Percentiles rank a stretch among this genome's conserved stretches.
Conservation (phyloP, 2,113 vertebrate species). For the Aegotheles bennettii region DNA sequence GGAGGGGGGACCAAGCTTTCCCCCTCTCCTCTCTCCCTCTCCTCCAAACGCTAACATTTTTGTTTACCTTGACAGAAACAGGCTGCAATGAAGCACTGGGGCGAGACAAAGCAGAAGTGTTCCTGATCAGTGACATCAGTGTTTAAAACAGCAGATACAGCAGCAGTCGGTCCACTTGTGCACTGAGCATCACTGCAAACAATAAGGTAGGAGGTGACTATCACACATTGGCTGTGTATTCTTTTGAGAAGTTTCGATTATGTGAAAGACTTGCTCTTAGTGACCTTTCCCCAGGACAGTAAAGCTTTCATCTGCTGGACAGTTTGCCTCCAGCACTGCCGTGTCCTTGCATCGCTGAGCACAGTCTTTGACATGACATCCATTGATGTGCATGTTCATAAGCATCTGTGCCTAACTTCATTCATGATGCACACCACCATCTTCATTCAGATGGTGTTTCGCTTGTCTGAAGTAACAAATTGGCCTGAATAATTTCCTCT, state of each 20-base stretch:
- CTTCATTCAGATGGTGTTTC: not conserved
- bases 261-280: not conserved
- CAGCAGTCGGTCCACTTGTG: not conserved
- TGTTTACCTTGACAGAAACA: not conserved
- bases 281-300: not conserved
- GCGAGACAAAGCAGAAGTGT: not conserved
- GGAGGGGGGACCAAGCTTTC: not conserved
- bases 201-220: not conserved
- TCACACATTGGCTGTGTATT: not conserved
- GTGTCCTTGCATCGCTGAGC: not conserved
- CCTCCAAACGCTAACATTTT: not conserved
- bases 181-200: not conserved
- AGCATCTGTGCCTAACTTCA: not conserved
- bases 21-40: not conserved
- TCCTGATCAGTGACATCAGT: not conserved
- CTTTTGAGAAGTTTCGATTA: not conserved
- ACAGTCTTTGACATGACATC: not conserved
- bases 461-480: not conserved
- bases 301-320: not conserved
- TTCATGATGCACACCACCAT: not conserved
- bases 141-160: not conserved
- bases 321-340: not conserved
- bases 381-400: not conserved
- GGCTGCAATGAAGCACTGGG: not conserved
- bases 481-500: not conserved